phyloP scores from a whole-genome alignment of 2,113 vertebrate species.

The Peromyscus polionotus region DNA sequence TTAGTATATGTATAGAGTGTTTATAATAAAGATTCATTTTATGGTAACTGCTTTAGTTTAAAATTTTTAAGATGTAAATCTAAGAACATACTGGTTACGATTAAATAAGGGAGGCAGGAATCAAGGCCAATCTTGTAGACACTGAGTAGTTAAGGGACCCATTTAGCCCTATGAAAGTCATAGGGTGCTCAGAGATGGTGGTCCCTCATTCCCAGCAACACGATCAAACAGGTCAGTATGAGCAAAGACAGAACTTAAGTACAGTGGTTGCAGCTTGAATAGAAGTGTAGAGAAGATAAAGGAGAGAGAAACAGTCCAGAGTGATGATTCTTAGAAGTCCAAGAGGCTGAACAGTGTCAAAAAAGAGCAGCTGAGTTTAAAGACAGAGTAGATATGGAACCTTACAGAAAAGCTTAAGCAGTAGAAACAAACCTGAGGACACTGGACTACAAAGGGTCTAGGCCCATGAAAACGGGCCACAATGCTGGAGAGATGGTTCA shows the following conservation, averaged over 20 bases:
- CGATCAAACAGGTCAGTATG: not conserved
- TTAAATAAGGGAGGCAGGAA: not conserved
- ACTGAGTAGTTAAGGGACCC: not conserved
- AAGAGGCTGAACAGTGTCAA: not conserved
- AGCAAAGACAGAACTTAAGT: not conserved
- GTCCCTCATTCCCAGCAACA: not conserved
- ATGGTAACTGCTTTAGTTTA: not conserved
- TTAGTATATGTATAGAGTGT: not conserved
- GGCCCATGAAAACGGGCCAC: not conserved
- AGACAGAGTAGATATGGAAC: not conserved
- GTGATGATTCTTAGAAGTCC: not conserved
- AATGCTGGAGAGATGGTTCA: not conserved
- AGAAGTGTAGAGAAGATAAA: not conserved
- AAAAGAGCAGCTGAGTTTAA: not conserved
- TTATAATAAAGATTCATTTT: not conserved
- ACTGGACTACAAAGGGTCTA: not conserved
- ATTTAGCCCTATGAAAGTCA: not conserved
- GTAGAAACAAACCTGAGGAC: not conserved
- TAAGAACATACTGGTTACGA: not conserved
- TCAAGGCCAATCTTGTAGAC: not conserved
- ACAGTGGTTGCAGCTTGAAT: not conserved
- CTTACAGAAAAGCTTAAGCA: not conserved
- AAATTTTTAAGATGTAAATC: not conserved
- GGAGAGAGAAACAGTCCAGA: not conserved
- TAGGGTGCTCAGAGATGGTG: not conserved